These are phyloP conservation scores for Pogoniulus pusillus DNA, from an alignment of 2,797 vertebrate species.

Conservation along the genomic window DNA sequence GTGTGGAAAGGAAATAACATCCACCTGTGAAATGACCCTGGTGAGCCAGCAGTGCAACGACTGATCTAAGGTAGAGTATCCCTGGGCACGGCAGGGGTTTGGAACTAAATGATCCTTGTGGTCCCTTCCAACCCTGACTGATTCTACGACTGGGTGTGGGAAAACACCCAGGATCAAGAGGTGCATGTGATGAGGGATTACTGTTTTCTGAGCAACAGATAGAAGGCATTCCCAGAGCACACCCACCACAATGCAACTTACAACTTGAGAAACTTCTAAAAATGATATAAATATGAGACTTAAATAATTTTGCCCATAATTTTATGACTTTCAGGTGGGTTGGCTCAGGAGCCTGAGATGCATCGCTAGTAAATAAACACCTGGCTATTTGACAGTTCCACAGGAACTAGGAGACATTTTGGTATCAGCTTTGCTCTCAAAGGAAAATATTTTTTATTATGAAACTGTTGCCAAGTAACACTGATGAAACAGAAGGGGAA, in stretches of 20 bases:
- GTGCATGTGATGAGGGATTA: background rate
- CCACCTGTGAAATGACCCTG: background rate
- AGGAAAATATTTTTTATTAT: background rate
- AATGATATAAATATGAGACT: background rate
- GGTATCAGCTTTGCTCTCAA: background rate
- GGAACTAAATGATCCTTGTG: no score
- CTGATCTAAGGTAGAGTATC: no score
- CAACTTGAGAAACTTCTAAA: background rate
- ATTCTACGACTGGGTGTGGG: background rate
- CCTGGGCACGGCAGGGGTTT: no score
- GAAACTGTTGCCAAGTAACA: background rate
- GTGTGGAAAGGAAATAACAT: background rate
- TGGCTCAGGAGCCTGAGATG: background rate
- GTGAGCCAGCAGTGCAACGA: background rate
- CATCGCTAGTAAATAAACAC: background rate
- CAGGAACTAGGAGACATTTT: background rate
- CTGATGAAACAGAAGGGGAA: background rate
- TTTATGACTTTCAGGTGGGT: background rate
- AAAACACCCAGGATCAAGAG: background rate
- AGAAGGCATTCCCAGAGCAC: background rate
- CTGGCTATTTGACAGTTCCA: background rate
- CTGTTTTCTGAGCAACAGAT: conserved; percentile 17
- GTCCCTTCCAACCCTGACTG: no score
- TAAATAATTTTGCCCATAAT: background rate
- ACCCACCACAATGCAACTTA: rapidly evolving